phyloP scores from a whole-genome alignment of 2,113 vertebrate genomes.

The Machaerirhynchus nigripectus region DNA sequence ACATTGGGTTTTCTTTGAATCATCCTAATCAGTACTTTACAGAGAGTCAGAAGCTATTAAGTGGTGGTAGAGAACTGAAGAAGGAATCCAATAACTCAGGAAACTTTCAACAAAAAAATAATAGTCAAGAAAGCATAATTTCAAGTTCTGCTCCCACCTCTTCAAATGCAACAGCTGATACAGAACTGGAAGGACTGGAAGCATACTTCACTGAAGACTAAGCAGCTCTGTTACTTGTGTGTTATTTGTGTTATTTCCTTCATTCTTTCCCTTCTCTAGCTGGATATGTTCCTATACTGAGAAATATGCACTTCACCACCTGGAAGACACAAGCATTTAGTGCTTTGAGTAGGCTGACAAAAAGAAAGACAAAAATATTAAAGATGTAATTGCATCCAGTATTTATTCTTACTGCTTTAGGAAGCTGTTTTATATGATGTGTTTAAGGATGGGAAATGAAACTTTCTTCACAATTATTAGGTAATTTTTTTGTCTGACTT shows the following conservation, averaged over 20 bases:
- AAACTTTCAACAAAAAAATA: conserved; percentile 61
- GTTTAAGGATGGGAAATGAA: neutral
- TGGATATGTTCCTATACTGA: neutral
- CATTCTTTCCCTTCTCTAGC: neutral
- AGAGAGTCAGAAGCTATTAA: conserved; percentile 83
- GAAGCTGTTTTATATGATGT: neutral
- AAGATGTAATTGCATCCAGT: neutral
- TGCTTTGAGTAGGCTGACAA: neutral
- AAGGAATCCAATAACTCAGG: conserved; percentile 77
- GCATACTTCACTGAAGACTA: conserved; percentile 76
- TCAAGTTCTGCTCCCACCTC: neutral
- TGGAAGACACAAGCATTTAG: neutral
- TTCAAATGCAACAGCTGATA: conserved; percentile 46
- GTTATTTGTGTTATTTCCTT: neutral
- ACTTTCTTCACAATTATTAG: neutral
- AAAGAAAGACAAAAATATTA: neutral
- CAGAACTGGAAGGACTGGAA: conserved; percentile 83
- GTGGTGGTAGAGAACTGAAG: conserved; percentile 79
- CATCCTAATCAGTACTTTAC: conserved; percentile 97
- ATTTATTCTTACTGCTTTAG: neutral
- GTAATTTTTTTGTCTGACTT: neutral
- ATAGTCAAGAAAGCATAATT: conserved; percentile 48
- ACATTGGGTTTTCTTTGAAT: conserved; percentile 88
- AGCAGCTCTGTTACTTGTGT: neutral
- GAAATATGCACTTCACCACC: neutral